phyloP scores from a whole-genome alignment of 2,797 vertebrate genomes.

The Takifugu rubripes region DNA sequence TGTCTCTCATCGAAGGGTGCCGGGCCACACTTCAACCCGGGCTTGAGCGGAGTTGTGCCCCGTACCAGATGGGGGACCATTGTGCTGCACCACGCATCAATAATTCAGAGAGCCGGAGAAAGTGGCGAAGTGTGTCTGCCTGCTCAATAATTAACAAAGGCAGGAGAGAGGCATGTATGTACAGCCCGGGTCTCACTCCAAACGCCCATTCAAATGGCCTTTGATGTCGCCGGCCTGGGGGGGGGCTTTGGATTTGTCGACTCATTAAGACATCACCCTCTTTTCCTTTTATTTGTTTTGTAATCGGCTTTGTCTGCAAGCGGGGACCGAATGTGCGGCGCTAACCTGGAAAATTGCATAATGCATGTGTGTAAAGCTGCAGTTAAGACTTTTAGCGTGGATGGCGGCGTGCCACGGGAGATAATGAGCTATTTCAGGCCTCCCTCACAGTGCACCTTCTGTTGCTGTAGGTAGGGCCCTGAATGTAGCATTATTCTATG shows the following conservation, averaged over 20 bases:
- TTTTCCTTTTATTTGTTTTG: conserved; percentile 71
- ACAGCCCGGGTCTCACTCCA: conserved; percentile 68
- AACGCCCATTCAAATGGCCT: conserved; percentile 68
- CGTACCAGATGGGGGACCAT: conserved; percentile 79
- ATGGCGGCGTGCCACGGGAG: conserved; percentile 36
- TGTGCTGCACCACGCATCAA: conserved; percentile 75
- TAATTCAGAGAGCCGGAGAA: conserved; percentile 75
- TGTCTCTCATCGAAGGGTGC: conserved; percentile 40
- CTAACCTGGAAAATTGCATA: conserved; percentile 42
- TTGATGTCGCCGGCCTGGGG: conserved; percentile 64
- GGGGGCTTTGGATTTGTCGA: conserved; percentile 63
- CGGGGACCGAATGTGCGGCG: conserved; percentile 29
- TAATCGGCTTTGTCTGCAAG: conserved; percentile 52
- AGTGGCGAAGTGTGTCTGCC: conserved; percentile 74
- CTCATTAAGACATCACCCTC: conserved; percentile 74
- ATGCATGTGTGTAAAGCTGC: conserved; percentile 29
- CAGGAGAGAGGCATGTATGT: conserved; percentile 68
- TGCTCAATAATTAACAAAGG: conserved; percentile 79
- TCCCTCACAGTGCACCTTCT: conserved; percentile 35
- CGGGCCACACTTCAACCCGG: conserved; percentile 65
- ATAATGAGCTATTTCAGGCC: conserved; percentile 63
- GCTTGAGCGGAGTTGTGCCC: conserved; percentile 56
- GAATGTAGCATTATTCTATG: conserved; percentile 24
- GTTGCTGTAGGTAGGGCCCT: conserved; percentile 38
- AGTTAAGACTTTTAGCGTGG: conserved; percentile 44